Base-by-base conservation (phyloP, 2,888 invertebrate species). In the Cheilosia soror region DNA sequence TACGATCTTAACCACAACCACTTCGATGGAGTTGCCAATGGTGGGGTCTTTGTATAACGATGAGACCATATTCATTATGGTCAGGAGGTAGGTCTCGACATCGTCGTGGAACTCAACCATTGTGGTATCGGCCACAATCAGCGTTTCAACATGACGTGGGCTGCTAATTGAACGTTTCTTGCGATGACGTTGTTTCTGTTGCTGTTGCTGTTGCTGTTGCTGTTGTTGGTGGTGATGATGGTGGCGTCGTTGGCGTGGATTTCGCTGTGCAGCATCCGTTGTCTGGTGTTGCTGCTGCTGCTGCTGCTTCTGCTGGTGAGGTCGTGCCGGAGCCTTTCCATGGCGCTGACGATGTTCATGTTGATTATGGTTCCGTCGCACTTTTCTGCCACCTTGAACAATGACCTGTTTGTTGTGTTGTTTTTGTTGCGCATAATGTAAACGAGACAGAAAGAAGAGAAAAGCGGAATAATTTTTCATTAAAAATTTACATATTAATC, bases 31-130 rank as follows among this genome's bases (percentile, higher is more conserved):
- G 93, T 98, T 98, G 63, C 98, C 98, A 88, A 98, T 97, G 68
- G 96, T 96, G 5, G 97, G 97, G 89, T 97, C 97, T 93, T 96
- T 95, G 92, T 96, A 97, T n/a, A 97, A 92, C 2, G 95, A 94
- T 5, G 96, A 96, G 31, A 96, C 98, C 96, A 98, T 97, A 91
- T 98, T 98, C 97, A 98, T 97, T 87, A 98, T 96, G 66, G 97
- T 97, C 68, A 98, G 93, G 33, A 98, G 94, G 92, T 98, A 98
- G 6, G 95, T 96, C 91, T 97, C 96, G 88, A 97, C 94, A 90
- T 96, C 96, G 89, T 96, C 95, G 92, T 98, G 97, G 91, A 97
- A 97, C 68, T 96, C 95, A 88, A 96, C 95, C 97, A 98, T 97
- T 88, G 96, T 95, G 72, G 95, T 94, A 93, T 98, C 98, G 44